Percentiles rank a stretch among this genome's conserved stretches.
phyloP scores from a whole-genome alignment of 1,140 invertebrate species.

The Oreohelix idahoensis region DNA sequence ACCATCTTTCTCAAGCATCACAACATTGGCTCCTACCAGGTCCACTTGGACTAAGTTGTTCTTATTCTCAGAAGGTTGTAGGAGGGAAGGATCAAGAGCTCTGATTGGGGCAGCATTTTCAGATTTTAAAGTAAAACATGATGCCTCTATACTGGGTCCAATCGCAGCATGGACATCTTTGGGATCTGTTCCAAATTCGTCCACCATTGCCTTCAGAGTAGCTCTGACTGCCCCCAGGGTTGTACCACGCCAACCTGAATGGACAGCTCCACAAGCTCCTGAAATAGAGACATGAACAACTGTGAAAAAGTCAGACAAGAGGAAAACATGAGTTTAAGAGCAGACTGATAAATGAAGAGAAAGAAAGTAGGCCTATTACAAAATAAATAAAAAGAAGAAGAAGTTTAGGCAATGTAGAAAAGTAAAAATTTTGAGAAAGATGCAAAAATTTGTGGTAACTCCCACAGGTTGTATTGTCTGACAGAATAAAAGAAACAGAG shows the following conservation, averaged over 20 bases:
- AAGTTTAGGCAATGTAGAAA: too few species aligned
- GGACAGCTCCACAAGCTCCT: slow-evolving; percentile 50
- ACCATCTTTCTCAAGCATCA: slow-evolving; percentile 48
- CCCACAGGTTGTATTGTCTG: too few species aligned
- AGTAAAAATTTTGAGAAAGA: too few species aligned
- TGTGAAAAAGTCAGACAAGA: too few species aligned
- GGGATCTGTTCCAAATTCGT: slow-evolving; percentile 41
- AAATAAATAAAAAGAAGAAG: too few species aligned
- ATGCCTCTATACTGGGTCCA: slow-evolving; percentile 47
- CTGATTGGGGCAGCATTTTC: slow-evolving; percentile 39
- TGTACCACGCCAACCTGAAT: slow-evolving; percentile 59
- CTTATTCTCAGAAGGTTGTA: slow-evolving; percentile 9
- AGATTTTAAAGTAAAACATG: slow-evolving; percentile 45
- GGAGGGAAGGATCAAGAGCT: slow-evolving; percentile 41
- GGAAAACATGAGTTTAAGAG: too few species aligned
- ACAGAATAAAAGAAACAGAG: too few species aligned
- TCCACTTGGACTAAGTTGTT: slow-evolving; percentile 43
- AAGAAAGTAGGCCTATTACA: too few species aligned
- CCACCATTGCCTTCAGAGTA: slow-evolving; percentile 47
- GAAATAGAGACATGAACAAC: not conserved
- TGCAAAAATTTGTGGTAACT: too few species aligned
- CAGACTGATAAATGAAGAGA: too few species aligned
- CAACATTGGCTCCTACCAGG: slow-evolving; percentile 46
- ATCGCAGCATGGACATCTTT: slow-evolving; percentile 49
- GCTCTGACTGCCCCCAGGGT: slow-evolving; percentile 40